Base-by-base conservation (phyloP, 2,113 vertebrate genomes). In the Salminus brasiliensis region DNA sequence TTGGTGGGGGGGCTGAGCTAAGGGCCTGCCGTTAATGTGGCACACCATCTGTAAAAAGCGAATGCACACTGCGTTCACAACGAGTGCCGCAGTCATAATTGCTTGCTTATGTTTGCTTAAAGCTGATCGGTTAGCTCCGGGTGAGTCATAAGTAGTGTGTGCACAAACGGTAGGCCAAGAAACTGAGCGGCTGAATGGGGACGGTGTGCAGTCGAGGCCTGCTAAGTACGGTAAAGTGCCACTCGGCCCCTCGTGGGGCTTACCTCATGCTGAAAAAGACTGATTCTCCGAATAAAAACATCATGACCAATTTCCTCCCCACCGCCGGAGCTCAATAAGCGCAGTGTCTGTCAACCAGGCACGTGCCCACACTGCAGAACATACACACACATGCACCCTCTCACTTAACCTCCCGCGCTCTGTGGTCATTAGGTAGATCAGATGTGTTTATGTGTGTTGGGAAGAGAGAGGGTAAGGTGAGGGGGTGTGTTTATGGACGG, bases 211-310 rank as follows among this genome's bases (percentile, higher is more conserved):
- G 83, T 45, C 39, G 81, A 81, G 72, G 67, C 47, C 41, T 49
- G 76, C 71, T 72, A 81, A 29, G 52, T 55, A 69, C 53, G 62
- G 66, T 74, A 57, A 39, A 75, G 66, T 78, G 85, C 79, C 73
- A 74, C 75, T 76, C 41, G 59, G 78, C 30, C 52, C 69, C 72
- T 76, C 45, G 53, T 81, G 83, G 65, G 76, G 65, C 85, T 91
- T 86, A 85, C 86, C 68, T 87, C 87, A 87, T 80, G 60, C 59
- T 78, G 80, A 80, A 73, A 81, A 77, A 78, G 81, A 55, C 23
- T 77, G 82, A 85, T 80, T 85, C 81, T 83, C 11, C 23, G 77
- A 87, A 86, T 83, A 86, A 83, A 88, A 81, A 45, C 52, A 25
- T 73, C 77, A 81, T 9, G 49, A 67, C 75, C 53, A 82, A 59